These are phyloP conservation scores for Lucinisca nassula DNA, from an alignment of 2,888 invertebrate species.

Conservation along the genomic window DNA sequence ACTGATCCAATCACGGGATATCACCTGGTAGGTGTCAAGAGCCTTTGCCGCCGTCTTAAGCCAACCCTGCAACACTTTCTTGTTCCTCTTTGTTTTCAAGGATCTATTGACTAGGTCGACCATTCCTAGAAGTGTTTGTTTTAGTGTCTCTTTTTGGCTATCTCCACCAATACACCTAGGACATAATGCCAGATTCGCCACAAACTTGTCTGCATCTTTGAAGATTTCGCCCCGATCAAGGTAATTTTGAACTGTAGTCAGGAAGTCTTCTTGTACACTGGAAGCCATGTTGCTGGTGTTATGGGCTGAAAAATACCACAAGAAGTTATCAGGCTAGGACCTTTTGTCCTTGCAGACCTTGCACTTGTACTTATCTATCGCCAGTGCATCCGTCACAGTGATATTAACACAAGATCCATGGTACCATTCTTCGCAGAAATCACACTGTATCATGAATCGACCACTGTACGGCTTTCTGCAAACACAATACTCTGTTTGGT, in stretches of 20 bases:
- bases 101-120: background rate
- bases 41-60: background rate
- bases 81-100: background rate
- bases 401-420: constrained; percentile 13
- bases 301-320: background rate
- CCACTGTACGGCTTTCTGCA: background rate
- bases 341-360: background rate
- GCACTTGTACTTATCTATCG: constrained; percentile 9
- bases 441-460: constrained; percentile 21
- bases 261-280: background rate
- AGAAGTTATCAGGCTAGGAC: background rate
- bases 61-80: background rate
- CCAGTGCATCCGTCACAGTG: background rate
- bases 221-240: background rate
- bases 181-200: background rate
- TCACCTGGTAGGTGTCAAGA: background rate
- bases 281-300: background rate
- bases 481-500: background rate
- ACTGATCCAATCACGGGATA: background rate
- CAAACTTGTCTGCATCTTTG: background rate
- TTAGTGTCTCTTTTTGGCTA: no score
- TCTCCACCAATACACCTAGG: no score
- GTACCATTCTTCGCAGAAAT: constrained; percentile 20
- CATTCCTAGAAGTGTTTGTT: no score
- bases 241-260: background rate